phyloP scores from a whole-genome alignment of 2,888 invertebrate species.

The Cephonodes hylas region DNA sequence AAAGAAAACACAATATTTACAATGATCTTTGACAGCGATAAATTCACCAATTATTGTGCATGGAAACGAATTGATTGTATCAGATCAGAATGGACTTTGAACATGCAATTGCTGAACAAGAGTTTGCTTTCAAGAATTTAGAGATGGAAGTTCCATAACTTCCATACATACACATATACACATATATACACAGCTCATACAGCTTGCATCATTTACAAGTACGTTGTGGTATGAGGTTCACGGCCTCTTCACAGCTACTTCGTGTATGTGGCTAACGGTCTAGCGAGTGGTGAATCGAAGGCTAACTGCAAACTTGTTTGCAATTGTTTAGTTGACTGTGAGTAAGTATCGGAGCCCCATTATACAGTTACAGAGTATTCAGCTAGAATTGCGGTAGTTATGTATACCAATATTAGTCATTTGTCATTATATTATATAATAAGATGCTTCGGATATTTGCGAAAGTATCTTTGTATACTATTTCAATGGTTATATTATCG shows the following conservation, averaged over 20 bases:
- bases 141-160: not conserved
- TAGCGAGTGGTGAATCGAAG: not conserved
- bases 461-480: too few species aligned
- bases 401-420: too few species aligned
- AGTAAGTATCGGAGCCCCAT: not conserved
- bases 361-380: not conserved
- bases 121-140: not conserved
- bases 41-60: not conserved
- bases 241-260: not conserved
- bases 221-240: not conserved
- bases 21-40: not conserved
- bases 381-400: too few species aligned
- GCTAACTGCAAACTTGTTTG: not conserved
- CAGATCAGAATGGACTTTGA: not conserved
- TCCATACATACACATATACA: too few species aligned
- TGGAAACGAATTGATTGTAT: not conserved
- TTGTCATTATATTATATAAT: too few species aligned
- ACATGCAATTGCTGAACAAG: not conserved
- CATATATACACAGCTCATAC: not conserved
- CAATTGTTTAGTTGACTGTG: not conserved
- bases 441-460: too few species aligned
- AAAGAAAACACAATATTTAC: not conserved
- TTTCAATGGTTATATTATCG: too few species aligned
- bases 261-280: not conserved
- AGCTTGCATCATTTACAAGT: not conserved